A percentile compares a stretch with the other conserved stretches of the same genome.
Conservation (phyloP, 2,113 vertebrate species). For the Lanius ludovicianus region DNA sequence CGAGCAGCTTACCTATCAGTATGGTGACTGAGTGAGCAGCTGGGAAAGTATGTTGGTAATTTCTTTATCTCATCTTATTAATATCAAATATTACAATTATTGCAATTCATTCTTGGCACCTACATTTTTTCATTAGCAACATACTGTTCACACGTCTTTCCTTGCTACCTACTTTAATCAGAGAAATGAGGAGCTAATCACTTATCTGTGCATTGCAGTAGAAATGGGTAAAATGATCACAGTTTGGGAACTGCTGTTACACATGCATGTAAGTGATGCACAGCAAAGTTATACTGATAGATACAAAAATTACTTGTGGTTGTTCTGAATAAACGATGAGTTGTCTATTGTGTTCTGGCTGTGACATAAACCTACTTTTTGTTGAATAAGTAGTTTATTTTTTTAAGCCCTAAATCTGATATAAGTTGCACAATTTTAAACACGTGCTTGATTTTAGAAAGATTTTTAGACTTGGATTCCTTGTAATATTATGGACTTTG, state of each 20-base stretch:
- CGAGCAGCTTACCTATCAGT: background rate
- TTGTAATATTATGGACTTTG: background rate
- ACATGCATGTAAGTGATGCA: background rate
- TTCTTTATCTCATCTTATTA: background rate
- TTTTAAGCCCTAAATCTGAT: background rate
- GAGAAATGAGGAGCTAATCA: background rate
- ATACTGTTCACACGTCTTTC: background rate
- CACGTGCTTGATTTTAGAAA: background rate
- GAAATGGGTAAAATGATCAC: background rate
- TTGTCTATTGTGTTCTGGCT: background rate
- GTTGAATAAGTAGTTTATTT: background rate
- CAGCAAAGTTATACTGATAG: background rate
- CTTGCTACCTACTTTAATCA: background rate
- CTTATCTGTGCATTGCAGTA: background rate
- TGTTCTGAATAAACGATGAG: background rate
- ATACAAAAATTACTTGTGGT: background rate
- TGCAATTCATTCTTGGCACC: background rate
- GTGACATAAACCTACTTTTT: background rate
- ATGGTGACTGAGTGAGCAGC: background rate
- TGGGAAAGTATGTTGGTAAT: background rate
- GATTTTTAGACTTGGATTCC: background rate
- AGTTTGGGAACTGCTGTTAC: background rate
- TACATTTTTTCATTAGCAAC: constrained; percentile 10
- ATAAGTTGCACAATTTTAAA: background rate
- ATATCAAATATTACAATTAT: background rate